Evolutionary conservation across 2,797 vertebrate genomes (phyloP).

Genomic region (Simalia tracyae): DNA sequence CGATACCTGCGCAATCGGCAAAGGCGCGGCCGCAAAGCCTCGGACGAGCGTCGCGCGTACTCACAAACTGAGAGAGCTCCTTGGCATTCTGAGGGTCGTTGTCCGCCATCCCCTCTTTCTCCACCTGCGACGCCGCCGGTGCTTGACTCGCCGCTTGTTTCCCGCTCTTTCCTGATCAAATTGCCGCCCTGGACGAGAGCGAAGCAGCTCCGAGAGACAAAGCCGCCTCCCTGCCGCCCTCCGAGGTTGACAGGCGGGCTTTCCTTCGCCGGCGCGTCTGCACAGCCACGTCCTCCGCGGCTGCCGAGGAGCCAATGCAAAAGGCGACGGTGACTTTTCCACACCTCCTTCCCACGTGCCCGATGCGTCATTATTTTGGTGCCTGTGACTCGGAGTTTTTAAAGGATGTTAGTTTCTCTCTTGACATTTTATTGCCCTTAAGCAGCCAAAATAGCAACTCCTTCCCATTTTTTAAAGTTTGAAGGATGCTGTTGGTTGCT

Average conservation of each 20-base stretch:
- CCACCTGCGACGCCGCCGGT: not conserved
- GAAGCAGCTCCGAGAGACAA: not conserved
- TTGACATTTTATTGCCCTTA: not conserved
- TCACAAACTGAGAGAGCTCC: constrained; percentile 34
- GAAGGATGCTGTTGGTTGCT: not conserved
- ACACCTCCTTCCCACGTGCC: not conserved
- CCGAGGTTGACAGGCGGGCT: too few species aligned
- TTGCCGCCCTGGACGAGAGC: not conserved
- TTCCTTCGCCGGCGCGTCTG: not conserved
- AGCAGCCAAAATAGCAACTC: not conserved
- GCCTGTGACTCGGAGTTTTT: not conserved
- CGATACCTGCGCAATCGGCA: not conserved
- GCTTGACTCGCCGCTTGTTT: not conserved
- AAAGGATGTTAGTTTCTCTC: not conserved
- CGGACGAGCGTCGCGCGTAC: not conserved
- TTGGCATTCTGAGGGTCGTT: not conserved
- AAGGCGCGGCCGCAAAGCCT: not conserved
- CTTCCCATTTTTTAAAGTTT: too few species aligned
- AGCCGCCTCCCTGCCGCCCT: not conserved
- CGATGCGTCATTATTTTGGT: not conserved
- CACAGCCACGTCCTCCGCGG: not conserved
- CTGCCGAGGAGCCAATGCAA: not conserved
- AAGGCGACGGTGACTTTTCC: not conserved
- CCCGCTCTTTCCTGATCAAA: not conserved
- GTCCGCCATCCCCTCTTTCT: not conserved